Conservation (phyloP, 2,797 vertebrate genomes). For the Gallinago solitaria region DNA sequence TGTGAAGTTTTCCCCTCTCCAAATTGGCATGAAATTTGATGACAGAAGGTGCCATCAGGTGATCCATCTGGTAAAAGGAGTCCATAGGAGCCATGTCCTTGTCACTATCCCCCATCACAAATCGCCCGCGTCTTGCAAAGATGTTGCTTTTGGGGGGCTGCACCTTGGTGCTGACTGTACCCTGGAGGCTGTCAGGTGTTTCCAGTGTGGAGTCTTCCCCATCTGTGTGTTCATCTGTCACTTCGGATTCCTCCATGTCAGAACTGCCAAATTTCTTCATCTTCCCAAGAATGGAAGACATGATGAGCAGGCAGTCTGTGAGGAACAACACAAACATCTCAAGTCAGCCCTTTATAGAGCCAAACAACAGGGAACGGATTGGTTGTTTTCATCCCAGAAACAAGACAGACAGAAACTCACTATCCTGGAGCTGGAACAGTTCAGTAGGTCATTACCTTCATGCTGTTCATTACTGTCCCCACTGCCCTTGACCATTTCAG, state of each 20-base stretch:
- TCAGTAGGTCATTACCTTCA: not conserved
- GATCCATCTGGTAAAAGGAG: constrained; percentile 85
- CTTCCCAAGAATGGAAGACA: constrained; percentile 60
- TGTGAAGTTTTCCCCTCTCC: constrained; percentile 76
- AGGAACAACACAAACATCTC: not conserved
- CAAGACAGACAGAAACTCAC: not conserved
- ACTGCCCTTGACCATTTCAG: not conserved
- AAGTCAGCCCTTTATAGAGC: not conserved
- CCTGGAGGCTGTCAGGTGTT: constrained; percentile 38
- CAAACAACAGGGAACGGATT: not conserved
- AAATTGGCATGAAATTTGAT: constrained; percentile 81
- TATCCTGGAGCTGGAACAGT: not conserved
- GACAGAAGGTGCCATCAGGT: constrained; percentile 61
- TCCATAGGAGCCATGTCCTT: constrained; percentile 85
- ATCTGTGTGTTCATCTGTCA: constrained; percentile 73
- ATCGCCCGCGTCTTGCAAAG: constrained; percentile 61
- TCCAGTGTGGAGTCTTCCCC: constrained; percentile 73
- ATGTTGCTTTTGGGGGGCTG: constrained; percentile 64
- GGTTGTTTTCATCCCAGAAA: not conserved
- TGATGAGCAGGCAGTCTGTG: constrained; percentile 33
- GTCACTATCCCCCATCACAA: constrained; percentile 72
- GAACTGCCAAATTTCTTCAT: constrained; percentile 83
- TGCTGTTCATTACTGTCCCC: not conserved
- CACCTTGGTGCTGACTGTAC: not conserved
- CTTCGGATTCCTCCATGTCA: constrained; percentile 71